These are phyloP conservation scores for Pagetopsis macropterus DNA, from an alignment of 2,797 vertebrate species.

Conservation along the genomic window DNA sequence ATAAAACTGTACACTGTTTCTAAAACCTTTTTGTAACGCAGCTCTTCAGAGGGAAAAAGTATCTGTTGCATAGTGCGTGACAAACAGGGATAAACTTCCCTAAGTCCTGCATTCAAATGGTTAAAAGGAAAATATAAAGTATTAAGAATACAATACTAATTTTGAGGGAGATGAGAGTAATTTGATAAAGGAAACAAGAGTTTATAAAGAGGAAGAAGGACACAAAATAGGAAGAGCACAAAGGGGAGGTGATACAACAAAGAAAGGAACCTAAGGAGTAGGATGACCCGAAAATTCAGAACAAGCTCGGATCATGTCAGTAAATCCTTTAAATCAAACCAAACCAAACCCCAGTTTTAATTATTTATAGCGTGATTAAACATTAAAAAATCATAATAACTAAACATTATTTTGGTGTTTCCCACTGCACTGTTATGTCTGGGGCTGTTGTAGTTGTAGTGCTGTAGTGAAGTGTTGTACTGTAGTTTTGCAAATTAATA, in stretches of 20 bases:
- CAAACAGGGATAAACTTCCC: not conserved
- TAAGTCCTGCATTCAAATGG: not conserved
- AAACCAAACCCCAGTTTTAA: not conserved
- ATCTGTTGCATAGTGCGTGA: not conserved
- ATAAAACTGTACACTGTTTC: not conserved
- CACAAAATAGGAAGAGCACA: not conserved
- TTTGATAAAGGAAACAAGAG: not conserved
- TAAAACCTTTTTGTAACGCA: not conserved
- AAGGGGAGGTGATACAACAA: not conserved
- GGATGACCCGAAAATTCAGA: not conserved
- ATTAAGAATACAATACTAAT: not conserved
- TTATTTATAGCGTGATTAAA: not conserved
- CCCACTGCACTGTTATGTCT: not conserved
- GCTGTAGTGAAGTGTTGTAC: too few relatives aligned
- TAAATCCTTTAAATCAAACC: too few relatives aligned
- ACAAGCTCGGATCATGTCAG: not conserved
- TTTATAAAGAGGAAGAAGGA: not conserved
- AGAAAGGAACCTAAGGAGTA: not conserved
- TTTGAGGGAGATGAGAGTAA: not conserved
- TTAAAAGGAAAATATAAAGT: not conserved
- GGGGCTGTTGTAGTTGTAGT: not conserved
- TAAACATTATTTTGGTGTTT: not conserved
- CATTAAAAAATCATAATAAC: not conserved
- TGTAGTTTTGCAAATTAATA: too few relatives aligned
- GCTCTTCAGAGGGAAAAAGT: not conserved